Base-by-base conservation (phyloP, 2,113 vertebrate genomes). In the Rhea pennata region DNA sequence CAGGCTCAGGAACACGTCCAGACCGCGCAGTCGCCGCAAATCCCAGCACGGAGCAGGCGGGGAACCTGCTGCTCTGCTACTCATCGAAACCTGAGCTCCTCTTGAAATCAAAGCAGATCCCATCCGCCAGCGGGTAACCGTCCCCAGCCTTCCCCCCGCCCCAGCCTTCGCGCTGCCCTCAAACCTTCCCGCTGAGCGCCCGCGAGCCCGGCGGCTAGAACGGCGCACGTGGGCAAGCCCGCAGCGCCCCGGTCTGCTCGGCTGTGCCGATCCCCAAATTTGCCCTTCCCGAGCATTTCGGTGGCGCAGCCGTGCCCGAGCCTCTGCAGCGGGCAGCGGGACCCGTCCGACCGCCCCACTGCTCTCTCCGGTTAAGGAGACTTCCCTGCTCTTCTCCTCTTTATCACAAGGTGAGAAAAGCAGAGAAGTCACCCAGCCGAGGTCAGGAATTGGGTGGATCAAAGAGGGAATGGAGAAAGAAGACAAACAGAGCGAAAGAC, bases 1-100 rank as follows among this genome's bases (percentile, higher is more conserved):
- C 14, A 50, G 39, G 33, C 56, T 78, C 74, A 50, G 2, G 64
- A 73, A 69, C 0, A 0, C 7, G 7, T 14, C 58, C 36, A 50
- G 59, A 33, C 31, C 10, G 6, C 3, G 1, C 6, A 42, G 44
- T 15, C 2, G 4, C 31, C 39, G 16, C 3, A 7, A 74, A 44
- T 8, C 59, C 56, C 7, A 3, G 24, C 5, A 4, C 27, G 36
- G 73, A 83, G 36, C 27, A 44, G 67, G 42, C 64, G 36, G 56
- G 73, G 26, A 70, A 33, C 64, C 15, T 13, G 4, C 24, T 12
- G 36, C 12, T n/a, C 66, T 42, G 29, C 8, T 15, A 77, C 20
- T 24, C 42, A 24, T 11, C 27, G 51, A 33, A 76, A 76, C 26
- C 7, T 7, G 12, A 88, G 20, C 46, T 66, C 31, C 5, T 64